Conservation (phyloP, 2,888 invertebrate genomes). For the Erebia ligea region DNA sequence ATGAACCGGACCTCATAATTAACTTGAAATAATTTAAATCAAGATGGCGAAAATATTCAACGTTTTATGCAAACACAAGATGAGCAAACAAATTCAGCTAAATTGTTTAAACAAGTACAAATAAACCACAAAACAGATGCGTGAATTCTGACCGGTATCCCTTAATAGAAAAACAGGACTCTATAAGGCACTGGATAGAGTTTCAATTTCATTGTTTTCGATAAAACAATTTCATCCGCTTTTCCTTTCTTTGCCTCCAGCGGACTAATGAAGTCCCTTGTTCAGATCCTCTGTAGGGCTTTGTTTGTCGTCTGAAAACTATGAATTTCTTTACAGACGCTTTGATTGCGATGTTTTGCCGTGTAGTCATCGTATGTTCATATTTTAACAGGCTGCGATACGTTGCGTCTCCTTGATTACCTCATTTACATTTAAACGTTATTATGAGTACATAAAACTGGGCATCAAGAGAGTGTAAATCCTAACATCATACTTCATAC, state of each 20-base stretch:
- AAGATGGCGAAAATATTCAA: slow-evolving; percentile 34
- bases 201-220: slow-evolving; percentile 23
- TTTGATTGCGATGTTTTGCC: slow-evolving; percentile 36
- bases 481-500: too few relatives aligned
- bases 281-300: slow-evolving; percentile 40
- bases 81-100: slow-evolving; percentile 40
- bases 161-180: slow-evolving; percentile 18
- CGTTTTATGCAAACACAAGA: slow-evolving; percentile 36
- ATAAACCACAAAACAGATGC: slow-evolving; percentile 35
- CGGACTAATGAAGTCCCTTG: slow-evolving; percentile 45
- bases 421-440: not conserved
- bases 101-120: slow-evolving; percentile 41
- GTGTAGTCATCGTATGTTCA: not conserved
- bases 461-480: too few relatives aligned
- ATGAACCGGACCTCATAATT: not conserved
- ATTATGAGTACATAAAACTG: too few relatives aligned
- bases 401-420: not conserved
- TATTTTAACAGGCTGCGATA: not conserved
- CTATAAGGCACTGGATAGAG: slow-evolving; percentile 2
- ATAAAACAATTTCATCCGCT: slow-evolving; percentile 37
- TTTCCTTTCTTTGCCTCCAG: slow-evolving; percentile 39
- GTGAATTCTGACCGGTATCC: slow-evolving; percentile 12
- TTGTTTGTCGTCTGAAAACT: slow-evolving; percentile 43
- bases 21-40: not conserved
- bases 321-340: slow-evolving; percentile 37